Conservation (phyloP, 1,140 invertebrate species). For the Paraescarpia echinospica region DNA sequence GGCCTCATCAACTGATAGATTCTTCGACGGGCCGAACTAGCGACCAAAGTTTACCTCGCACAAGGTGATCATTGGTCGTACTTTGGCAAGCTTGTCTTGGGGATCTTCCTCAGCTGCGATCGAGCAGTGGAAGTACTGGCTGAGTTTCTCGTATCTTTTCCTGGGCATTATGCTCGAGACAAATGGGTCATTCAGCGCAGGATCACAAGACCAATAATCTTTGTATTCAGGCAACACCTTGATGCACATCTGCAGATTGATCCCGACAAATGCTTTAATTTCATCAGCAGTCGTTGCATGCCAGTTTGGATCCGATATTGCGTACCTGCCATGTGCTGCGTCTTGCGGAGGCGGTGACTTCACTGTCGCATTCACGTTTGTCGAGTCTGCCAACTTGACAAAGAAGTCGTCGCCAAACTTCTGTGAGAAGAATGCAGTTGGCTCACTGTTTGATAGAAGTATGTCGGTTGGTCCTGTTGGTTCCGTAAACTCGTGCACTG, state of each 20-base stretch:
- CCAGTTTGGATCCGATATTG: too few species aligned
- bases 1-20: conserved; percentile 50
- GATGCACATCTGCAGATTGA: background rate
- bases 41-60: too few species aligned
- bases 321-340: too few species aligned
- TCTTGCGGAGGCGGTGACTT: too few species aligned
- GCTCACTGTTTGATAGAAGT: too few species aligned
- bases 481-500: too few species aligned
- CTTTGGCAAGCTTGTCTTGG: background rate
- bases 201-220: background rate
- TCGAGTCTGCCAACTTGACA: too few species aligned
- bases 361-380: too few species aligned
- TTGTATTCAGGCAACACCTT: background rate
- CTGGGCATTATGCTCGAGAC: background rate
- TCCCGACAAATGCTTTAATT: background rate
- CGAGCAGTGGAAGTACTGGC: background rate
- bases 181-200: background rate
- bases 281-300: background rate
- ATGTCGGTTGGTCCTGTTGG: too few species aligned
- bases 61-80: background rate
- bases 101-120: background rate
- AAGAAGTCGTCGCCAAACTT: too few species aligned
- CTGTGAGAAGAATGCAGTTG: too few species aligned
- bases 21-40: background rate
- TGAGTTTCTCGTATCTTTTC: background rate